A percentile compares a stretch with the other conserved stretches of the same genome.
Evolutionary conservation across 2,113 vertebrate genomes (phyloP).

Genomic region (Urocitellus parryii): DNA sequence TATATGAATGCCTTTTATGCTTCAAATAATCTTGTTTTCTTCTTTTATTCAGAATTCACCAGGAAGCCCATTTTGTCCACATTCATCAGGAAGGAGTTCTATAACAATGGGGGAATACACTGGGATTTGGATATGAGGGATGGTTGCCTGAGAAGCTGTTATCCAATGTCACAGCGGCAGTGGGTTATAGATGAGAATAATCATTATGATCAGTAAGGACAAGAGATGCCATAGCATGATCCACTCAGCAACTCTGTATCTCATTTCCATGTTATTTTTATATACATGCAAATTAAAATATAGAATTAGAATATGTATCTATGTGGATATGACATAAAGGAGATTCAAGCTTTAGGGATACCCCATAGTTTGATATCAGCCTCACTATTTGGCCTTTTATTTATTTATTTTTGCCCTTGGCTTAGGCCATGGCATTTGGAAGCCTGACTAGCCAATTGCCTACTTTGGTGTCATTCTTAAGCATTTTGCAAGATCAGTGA

Average conservation of each 20-base stretch:
- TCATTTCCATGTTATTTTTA: neutral
- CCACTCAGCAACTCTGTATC: neutral
- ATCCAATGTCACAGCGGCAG: neutral
- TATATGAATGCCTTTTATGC: neutral
- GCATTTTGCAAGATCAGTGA: neutral
- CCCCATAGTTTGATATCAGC: neutral
- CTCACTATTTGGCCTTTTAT: neutral
- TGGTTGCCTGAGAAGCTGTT: neutral
- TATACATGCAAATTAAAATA: conserved; percentile 1
- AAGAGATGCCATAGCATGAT: neutral
- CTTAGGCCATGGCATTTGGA: neutral
- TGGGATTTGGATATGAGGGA: neutral
- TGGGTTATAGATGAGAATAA: neutral
- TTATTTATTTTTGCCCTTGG: neutral
- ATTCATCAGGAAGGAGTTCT: neutral
- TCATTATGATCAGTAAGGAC: neutral
- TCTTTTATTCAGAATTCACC: neutral
- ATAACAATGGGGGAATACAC: neutral
- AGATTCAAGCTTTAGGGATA: neutral
- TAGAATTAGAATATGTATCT: neutral
- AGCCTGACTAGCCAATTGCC: neutral
- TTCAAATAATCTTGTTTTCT: neutral
- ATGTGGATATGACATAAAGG: neutral
- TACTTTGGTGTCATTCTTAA: neutral
- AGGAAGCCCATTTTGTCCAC: neutral